Evolutionary conservation across 1,140 invertebrate genomes (phyloP), one percentile per base, ranked within the genome.

Genomic region (Zaprionus davidi): DNA sequence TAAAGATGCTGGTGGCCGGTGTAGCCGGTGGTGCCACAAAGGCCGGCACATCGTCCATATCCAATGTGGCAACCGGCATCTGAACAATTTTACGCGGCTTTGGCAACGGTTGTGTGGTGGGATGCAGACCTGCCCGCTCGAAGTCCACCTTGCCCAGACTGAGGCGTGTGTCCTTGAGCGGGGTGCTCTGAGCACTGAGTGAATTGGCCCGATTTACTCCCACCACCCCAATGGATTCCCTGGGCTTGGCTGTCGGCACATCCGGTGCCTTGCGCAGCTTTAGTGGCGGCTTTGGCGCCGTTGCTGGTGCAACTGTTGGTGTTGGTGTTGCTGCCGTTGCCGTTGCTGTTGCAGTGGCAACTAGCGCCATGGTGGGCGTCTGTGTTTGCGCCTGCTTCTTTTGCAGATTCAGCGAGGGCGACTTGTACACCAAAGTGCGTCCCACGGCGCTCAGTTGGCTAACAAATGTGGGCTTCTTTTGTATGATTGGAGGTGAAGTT

Each of bases 361-460:
- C 73, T 75, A 75, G 67, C 55, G 84, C 84, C 63, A 76, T 88
- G 44, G 84, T 87, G 38, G 84, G 84, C 31, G 84, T 87, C 63
- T 87, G 84, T 13, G 84, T 87, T 67, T 91, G 84, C 64, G 90
- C 91, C 79, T 92, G 91, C 26, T 87, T 87, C 81, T 92, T 91
- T 70, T 87, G 86, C 41, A 82, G 74, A 92, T 74, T 91, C 31
- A 91, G 71, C 17, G 91, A 81, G 31, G 91, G 91, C 46, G 91
- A 92, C 72, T 92, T 92, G 58, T 92, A 92, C 26, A 92, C 83
- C 80, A 92, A 67, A 26, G 91, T 92, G 73, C 91, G 92, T 67
- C 91, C 91, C 74, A 84, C 88, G 20, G 88, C 80, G 60, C 81
- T 91, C 67, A 91, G 75, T 51, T 91, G 83, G 71, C 82, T 90